Percentiles rank a stretch among this genome's conserved stretches.
phyloP scores from a whole-genome alignment of 2,113 vertebrate genomes.

The Pomatostomus ruficeps region DNA sequence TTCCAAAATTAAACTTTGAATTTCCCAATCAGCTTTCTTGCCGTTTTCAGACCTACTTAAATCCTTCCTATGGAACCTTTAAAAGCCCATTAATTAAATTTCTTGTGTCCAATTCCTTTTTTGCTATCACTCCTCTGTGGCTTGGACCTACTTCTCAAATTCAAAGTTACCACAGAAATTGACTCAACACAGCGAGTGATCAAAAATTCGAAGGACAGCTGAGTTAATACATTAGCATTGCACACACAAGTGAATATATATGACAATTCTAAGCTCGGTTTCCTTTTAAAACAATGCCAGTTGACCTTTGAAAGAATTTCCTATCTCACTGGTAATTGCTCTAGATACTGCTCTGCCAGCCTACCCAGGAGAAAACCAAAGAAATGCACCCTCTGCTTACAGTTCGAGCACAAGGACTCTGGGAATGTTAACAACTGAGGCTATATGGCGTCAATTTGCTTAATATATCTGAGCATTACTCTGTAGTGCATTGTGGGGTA shows the following conservation, averaged over 20 bases:
- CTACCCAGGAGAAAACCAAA: conserved; percentile 87
- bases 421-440: conserved; percentile 92
- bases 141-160: conserved; percentile 51
- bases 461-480: conserved; percentile 83
- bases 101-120: conserved; percentile 35
- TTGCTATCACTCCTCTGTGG: conserved; percentile 16
- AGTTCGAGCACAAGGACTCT: conserved; percentile 91
- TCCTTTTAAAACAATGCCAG: conserved; percentile 57
- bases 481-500: conserved; percentile 73
- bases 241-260: conserved; percentile 69
- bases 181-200: conserved; percentile 52
- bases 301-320: conserved; percentile 68
- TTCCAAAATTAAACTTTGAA: conserved; percentile 69
- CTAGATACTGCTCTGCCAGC: conserved; percentile 67
- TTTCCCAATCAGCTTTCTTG: conserved; percentile 54
- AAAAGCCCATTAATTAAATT: conserved; percentile 47
- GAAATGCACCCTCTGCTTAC: conserved; percentile 98
- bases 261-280: conserved; percentile 69
- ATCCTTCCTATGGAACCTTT: conserved; percentile 46
- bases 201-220: conserved; percentile 68
- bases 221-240: conserved; percentile 73
- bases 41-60: conserved; percentile 55
- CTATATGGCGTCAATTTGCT: conserved; percentile 80
- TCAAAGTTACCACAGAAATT: conserved; percentile 62
- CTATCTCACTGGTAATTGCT: conserved; percentile 67